phyloP scores from a whole-genome alignment of 2,113 vertebrate genomes.

The Corythornis cristatus region DNA sequence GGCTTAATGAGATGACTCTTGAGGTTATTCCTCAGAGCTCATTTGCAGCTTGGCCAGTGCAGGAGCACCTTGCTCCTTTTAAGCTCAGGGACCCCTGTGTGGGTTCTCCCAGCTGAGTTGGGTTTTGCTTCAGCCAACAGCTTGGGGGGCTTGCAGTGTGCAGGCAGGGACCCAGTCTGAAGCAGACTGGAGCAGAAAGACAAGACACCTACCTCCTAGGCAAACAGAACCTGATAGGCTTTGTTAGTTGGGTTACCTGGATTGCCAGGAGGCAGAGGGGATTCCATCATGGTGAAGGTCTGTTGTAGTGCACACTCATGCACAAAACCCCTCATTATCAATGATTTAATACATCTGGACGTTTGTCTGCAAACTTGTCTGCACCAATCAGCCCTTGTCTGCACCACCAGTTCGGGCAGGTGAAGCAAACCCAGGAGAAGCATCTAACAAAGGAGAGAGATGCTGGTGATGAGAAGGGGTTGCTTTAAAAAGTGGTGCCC shows the following conservation, averaged over 20 bases:
- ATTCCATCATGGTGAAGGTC: not conserved
- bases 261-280: not conserved
- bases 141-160: not conserved
- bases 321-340: not conserved
- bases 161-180: not conserved
- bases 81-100: not conserved
- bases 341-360: not conserved
- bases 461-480: not conserved
- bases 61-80: not conserved
- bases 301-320: not conserved
- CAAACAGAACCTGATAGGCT: not conserved
- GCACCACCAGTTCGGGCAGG: not conserved
- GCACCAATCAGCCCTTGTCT: not conserved
- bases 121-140: not conserved
- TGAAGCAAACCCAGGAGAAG: not conserved
- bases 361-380: not conserved
- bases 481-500: not conserved
- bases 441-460: not conserved
- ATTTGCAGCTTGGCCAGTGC: not conserved
- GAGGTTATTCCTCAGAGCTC: not conserved
- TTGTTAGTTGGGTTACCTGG: not conserved
- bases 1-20: not conserved
- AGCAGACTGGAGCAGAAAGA: not conserved
- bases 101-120: not conserved
- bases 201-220: not conserved